These are phyloP conservation scores for Himalopsyche kuldschensis DNA, from an alignment of 2,888 invertebrate genomes.

Conservation along the genomic window DNA sequence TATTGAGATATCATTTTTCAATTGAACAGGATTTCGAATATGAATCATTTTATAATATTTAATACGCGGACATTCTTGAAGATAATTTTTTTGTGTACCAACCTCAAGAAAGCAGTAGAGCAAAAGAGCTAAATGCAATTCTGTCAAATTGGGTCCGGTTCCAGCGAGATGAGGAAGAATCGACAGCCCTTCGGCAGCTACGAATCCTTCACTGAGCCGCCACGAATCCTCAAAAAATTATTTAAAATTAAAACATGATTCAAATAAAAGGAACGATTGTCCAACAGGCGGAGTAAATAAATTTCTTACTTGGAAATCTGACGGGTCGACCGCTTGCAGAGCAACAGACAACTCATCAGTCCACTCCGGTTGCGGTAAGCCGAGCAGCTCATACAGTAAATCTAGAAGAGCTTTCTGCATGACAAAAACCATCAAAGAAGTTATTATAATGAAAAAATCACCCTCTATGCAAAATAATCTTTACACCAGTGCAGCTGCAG, in stretches of 20 bases:
- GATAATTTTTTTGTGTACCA: not conserved
- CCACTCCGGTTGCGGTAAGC: slow-evolving; percentile 87
- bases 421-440: slow-evolving; percentile 30
- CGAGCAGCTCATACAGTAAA: slow-evolving; percentile 86
- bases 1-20: too few relatives aligned
- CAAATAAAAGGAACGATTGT: not conserved
- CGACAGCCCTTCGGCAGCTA: slow-evolving; percentile 87
- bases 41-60: too few relatives aligned
- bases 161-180: slow-evolving; percentile 85
- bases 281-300: not conserved
- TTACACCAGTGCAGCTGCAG: too few relatives aligned
- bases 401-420: slow-evolving; percentile 87
- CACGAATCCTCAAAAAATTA: slow-evolving; percentile 67
- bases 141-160: slow-evolving; percentile 84
- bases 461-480: too few relatives aligned
- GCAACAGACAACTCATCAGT: slow-evolving; percentile 90
- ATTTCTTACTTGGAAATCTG: slow-evolving; percentile 65
- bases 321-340: slow-evolving; percentile 84
- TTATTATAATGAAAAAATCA: not conserved
- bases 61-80: not conserved
- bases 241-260: not conserved
- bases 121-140: slow-evolving; percentile 86
- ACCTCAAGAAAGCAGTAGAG: slow-evolving; percentile 86
- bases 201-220: slow-evolving; percentile 90
- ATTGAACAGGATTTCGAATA: too few relatives aligned